Percentiles rank a stretch among this genome's conserved stretches.
Conservation (phyloP, 2,113 vertebrate genomes). For the Melanotaenia duboulayi region DNA sequence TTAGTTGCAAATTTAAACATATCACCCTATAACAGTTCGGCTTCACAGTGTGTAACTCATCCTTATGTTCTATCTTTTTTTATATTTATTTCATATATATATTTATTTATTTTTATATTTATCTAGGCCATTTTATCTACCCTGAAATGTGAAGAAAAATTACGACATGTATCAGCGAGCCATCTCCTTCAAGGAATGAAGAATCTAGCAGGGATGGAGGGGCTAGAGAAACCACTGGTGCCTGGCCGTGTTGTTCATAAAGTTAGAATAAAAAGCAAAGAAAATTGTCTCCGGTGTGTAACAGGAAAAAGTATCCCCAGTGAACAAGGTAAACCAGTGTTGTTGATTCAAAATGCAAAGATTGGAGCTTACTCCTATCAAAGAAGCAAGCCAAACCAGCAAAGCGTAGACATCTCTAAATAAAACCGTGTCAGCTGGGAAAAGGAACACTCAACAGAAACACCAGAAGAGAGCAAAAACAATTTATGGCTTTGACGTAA, state of each 20-base stretch:
- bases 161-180: conserved; percentile 38
- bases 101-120: conserved; percentile 4
- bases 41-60: not conserved
- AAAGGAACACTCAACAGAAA: conserved; percentile 29
- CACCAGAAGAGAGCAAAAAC: not conserved
- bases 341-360: conserved; percentile 45
- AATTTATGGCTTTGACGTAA: conserved; percentile 6
- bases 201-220: conserved; percentile 24
- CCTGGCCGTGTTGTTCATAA: conserved; percentile 33
- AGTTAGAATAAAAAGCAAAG: conserved; percentile 37
- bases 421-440: conserved; percentile 39
- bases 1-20: too few species aligned
- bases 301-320: conserved; percentile 34
- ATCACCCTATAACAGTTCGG: too few species aligned
- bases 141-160: conserved; percentile 32
- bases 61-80: not conserved
- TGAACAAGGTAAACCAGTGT: conserved; percentile 47
- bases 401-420: conserved; percentile 27
- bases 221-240: conserved; percentile 33
- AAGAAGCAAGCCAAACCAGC: conserved; percentile 3
- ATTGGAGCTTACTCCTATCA: conserved; percentile 27
- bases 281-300: conserved; percentile 31
- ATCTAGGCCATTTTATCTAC: conserved; percentile 8
- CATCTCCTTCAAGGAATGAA: conserved; percentile 23
- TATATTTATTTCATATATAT: not conserved